Base-by-base conservation (phyloP, 2,113 vertebrate genomes). In the Antechinus stuartii region DNA sequence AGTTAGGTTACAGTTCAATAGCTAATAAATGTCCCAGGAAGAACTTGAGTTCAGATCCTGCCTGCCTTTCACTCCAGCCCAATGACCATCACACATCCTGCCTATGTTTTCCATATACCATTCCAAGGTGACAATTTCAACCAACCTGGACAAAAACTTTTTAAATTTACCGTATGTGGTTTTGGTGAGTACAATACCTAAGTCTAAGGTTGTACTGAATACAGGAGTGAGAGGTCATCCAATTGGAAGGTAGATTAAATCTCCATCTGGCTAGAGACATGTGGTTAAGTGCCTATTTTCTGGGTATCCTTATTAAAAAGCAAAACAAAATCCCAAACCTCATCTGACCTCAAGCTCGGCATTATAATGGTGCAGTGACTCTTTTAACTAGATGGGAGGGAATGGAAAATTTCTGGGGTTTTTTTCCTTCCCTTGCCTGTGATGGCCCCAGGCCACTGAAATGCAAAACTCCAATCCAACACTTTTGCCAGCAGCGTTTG, bases 381-480 rank as follows among this genome's bases (percentile, higher is more conserved):
- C 54, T 96, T 95, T 52, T 94, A 89, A 93, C 89, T 92, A 94
- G 97, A 93, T 0, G 96, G 93, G 26, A 97, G 46, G 35, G 55
- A 56, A 96, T 93, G 96, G 97, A 98, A 97, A 97, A 96, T 97
- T 98, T 96, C 95, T 96, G 93, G 16, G 35, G 49, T 6, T 42
- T 96, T 96, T 96, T 95, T 92, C 92, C 91, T 96, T 97, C 46
- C 52, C 92, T 92, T 76, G 54, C 95, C 94, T 97, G 92, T 90
- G 90, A 97, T 96, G 96, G 98, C 93, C 94, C 84, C 56, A 96
- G 91, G 96, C 96, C 97, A 97, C 84, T 97, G 96, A 98, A 98
- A 98, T 91, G 92, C 96, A 97, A 98, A 97, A 95, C 96, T 97
- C 93, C 12, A 94, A 52, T 91, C 90, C 0, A 90, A 49, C 68